phyloP scores from a whole-genome alignment of 2,797 vertebrate species.

The Chaetodon trifasciatus region DNA sequence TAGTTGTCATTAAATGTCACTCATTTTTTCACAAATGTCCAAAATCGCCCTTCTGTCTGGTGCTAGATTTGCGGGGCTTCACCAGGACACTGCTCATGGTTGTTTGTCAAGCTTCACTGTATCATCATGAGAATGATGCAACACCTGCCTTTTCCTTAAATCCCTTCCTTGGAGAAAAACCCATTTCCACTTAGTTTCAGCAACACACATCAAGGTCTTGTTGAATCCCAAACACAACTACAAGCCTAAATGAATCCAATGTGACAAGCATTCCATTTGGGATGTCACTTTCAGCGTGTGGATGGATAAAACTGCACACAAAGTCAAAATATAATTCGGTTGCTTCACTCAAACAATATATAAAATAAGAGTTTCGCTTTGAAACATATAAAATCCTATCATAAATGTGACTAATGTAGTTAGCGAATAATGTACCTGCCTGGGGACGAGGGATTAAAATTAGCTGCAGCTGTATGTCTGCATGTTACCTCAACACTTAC shows the following conservation, averaged over 20 bases:
- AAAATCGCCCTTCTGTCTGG: neutral
- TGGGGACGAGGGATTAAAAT: constrained; percentile 41
- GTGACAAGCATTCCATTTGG: neutral
- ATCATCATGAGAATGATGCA: neutral
- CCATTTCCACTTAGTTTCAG: constrained; percentile 4
- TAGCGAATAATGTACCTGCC: constrained; percentile 37
- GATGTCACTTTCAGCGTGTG: neutral
- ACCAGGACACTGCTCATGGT: neutral
- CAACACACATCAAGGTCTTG: neutral
- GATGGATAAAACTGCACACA: neutral
- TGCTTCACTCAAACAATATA: neutral
- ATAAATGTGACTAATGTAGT: constrained; percentile 40
- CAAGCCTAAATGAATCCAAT: constrained; percentile 4
- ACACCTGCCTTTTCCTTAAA: neutral
- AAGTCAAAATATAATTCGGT: neutral
- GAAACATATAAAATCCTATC: constrained; percentile 33
- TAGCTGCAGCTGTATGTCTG: constrained; percentile 29
- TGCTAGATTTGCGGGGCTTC: neutral
- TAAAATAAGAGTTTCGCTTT: neutral
- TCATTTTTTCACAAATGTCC: neutral
- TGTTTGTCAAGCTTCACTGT: neutral
- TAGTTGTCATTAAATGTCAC: neutral
- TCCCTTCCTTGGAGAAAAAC: neutral
- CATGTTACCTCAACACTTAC: constrained; percentile 17
- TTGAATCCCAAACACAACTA: neutral